Conservation (phyloP, 2,113 vertebrate genomes). For the Nycticryphes semicollaris region DNA sequence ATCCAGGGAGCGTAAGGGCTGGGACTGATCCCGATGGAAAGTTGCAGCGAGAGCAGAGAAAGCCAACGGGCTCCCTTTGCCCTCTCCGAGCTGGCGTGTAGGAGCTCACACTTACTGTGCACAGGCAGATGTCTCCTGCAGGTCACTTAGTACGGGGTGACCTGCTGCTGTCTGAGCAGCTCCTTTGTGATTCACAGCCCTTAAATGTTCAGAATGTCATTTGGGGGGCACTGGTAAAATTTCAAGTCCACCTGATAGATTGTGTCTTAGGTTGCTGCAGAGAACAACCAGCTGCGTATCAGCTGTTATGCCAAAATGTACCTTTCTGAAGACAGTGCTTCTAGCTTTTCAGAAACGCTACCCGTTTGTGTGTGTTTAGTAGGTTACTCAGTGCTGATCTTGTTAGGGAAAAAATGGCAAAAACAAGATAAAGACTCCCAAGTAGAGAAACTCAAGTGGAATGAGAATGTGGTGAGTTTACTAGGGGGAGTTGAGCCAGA, state of each 20-base stretch:
- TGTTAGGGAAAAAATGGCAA: neutral
- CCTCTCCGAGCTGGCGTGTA: accelerated
- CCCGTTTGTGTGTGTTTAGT: neutral
- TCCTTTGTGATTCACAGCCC: neutral
- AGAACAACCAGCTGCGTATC: no score
- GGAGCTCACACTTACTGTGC: neutral
- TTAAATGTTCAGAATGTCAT: neutral
- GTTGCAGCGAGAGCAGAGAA: neutral
- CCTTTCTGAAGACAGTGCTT: neutral
- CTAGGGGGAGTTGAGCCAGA: neutral
- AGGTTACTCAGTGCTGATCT: neutral
- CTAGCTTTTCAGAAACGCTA: neutral
- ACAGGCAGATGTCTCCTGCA: accelerated
- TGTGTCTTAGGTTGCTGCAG: neutral
- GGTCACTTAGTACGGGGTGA: accelerated
- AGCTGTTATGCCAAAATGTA: accelerated
- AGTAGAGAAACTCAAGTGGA: neutral
- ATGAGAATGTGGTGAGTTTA: neutral
- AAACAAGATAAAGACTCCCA: neutral
- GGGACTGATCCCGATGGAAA: neutral
- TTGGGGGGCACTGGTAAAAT: neutral
- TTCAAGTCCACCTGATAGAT: neutral
- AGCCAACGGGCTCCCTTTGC: neutral
- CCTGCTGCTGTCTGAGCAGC: neutral
- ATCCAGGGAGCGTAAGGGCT: neutral